Conservation (phyloP, 2,888 invertebrate genomes). For the Athripsodes cinereus region DNA sequence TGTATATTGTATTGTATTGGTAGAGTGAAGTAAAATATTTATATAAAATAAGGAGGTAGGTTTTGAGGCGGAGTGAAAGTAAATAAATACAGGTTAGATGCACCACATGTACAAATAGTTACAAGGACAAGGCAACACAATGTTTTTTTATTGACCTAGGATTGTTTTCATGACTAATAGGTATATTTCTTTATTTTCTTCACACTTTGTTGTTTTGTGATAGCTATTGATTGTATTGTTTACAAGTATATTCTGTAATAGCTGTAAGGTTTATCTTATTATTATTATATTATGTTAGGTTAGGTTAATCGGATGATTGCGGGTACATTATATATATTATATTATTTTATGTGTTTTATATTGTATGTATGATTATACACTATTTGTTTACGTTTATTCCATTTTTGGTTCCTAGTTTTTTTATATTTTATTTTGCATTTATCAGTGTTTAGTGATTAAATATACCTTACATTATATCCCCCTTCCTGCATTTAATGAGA, state of each 20-base stretch:
- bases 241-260: not conserved
- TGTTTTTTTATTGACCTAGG: too few relatives aligned
- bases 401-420: conserved; percentile 14
- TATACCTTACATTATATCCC: too few relatives aligned
- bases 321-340: conserved; percentile 25
- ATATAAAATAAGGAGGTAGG: too few relatives aligned
- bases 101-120: conserved; percentile 17
- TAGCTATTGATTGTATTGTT: not conserved
- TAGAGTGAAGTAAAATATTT: too few relatives aligned
- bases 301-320: conserved; percentile 27
- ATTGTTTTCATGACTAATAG: too few relatives aligned
- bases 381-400: conserved; percentile 12
- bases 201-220: too few relatives aligned
- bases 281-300: conserved; percentile 3
- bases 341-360: conserved; percentile 12
- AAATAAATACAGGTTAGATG: conserved; percentile 5
- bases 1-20: too few relatives aligned
- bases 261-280: not conserved
- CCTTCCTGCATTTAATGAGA: too few relatives aligned
- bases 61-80: too few relatives aligned
- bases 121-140: not conserved
- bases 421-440: conserved; percentile 13
- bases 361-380: conserved; percentile 9
- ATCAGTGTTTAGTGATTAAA: conserved; percentile 4
- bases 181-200: too few relatives aligned